Percentiles rank a stretch among this genome's conserved stretches.
Conservation (phyloP, 2,113 vertebrate species). For the Egretta garzetta region DNA sequence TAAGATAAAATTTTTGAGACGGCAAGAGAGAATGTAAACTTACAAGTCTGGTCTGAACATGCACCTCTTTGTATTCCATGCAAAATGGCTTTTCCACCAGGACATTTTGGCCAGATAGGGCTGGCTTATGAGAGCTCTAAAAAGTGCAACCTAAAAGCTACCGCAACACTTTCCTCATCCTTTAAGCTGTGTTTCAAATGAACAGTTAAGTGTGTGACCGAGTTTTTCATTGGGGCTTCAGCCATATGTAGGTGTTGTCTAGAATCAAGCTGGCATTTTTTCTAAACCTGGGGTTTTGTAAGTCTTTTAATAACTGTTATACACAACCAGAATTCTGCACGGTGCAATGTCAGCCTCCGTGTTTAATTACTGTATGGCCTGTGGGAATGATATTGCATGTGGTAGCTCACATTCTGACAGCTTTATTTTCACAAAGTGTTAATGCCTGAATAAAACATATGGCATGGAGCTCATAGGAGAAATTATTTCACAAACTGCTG, state of each 20-base stretch:
- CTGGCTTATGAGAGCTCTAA: neutral
- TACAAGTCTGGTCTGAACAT: neutral
- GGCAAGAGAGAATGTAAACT: neutral
- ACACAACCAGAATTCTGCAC: neutral
- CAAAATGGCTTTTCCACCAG: neutral
- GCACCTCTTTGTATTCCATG: neutral
- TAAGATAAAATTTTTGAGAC: neutral
- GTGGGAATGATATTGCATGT: neutral
- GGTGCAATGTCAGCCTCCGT: neutral
- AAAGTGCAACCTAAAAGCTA: neutral
- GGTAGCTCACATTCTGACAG: conserved; percentile 11
- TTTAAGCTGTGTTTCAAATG: neutral
- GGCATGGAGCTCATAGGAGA: neutral
- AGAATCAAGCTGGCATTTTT: neutral
- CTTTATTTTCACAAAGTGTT: conserved; percentile 13
- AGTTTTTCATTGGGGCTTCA: neutral
- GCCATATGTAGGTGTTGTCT: neutral
- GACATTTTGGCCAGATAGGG: neutral
- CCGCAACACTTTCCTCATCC: neutral
- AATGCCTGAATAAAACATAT: neutral
- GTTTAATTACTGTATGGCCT: neutral
- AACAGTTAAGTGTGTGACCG: neutral
- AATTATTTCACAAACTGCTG: neutral
- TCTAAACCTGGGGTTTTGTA: neutral
- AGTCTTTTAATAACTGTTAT: neutral